Base-by-base conservation (phyloP, 2,113 vertebrate species). In the Suricata suricatta region DNA sequence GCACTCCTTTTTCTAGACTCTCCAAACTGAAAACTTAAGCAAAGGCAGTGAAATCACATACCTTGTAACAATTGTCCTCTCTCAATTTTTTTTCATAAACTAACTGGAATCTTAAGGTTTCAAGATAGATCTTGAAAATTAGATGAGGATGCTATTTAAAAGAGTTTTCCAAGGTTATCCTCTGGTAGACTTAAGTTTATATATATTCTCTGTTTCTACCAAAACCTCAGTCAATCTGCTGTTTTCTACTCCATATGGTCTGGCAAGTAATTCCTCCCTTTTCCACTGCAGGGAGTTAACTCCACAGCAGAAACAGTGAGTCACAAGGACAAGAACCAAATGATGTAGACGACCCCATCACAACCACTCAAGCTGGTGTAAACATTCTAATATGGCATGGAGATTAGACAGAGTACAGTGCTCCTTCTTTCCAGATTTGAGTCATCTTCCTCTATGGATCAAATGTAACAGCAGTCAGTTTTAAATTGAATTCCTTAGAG, bases 311-410 rank as follows among this genome's bases (percentile, higher is more conserved):
- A 96, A 95, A 86, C 47, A 87, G 54, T 96, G 95, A 97, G 95
- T 98, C 96, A 96, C 83, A 85, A 97, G 87, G 95, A 96, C 97
- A 96, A 92, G 94, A 83, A 95, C 23, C 87, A 83, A 93, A 94
- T 41, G 33, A 90, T 95, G 92, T 33, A 87, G 93, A 96, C 0
- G 74, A 93, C 95, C 92, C 83, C 79, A 96, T 93, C 95, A 88
- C 81, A 92, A 71, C 82, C 83, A 93, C 82, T 84, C 92, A 88
- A 80, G 79, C 90, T 96, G 90, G 69, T 38, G 1, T 64, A 60
- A 95, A 93, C 76, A 83, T 33, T 83, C 47, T 77, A 81, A 87
- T 35, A 44, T 29, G 50, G 79, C 79, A 50, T 23, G 33, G 52
- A 72, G 82, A 89, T 74, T 33, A 25, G 21, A 63, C 31, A 54